Evolutionary conservation across 1,140 invertebrate genomes (phyloP).

Genomic region (Ceratina calcarata): DNA sequence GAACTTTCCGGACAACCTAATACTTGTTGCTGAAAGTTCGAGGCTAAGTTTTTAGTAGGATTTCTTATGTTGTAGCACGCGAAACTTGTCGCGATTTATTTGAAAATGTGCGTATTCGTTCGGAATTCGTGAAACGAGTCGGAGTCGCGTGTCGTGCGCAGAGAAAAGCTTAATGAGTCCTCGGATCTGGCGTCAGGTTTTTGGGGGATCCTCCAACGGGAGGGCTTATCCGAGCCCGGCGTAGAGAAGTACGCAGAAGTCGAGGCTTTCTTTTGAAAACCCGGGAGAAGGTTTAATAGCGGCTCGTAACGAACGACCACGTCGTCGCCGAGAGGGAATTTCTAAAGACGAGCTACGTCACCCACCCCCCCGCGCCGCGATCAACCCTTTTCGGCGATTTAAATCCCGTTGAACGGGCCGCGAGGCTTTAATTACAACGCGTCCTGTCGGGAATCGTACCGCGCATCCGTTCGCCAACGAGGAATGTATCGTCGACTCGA

Average conservation of each 20-base stretch:
- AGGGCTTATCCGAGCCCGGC: slow-evolving; percentile 17
- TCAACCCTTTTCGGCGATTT: slow-evolving; percentile 27
- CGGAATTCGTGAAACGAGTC: not conserved
- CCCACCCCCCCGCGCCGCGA: not conserved
- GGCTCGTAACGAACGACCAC: slow-evolving; percentile 19
- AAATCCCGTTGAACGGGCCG: slow-evolving; percentile 19
- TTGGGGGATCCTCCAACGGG: not conserved
- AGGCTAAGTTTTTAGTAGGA: no score
- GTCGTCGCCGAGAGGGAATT: slow-evolving; percentile 11
- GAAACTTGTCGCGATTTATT: no score
- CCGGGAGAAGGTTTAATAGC: slow-evolving; percentile 25
- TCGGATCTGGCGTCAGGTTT: not conserved
- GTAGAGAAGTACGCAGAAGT: not conserved
- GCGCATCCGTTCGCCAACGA: not conserved
- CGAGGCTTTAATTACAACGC: slow-evolving; percentile 33
- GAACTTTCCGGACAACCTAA: no score
- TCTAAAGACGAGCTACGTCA: slow-evolving; percentile 11
- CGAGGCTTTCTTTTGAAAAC: slow-evolving; percentile 20
- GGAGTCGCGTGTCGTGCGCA: not conserved
- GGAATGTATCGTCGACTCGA: not conserved
- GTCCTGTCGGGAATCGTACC: not conserved
- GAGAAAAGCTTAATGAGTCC: slow-evolving; percentile 1
- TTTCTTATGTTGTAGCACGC: no score
- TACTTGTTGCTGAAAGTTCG: no score
- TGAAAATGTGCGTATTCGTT: no score